Evolutionary conservation across 2,797 vertebrate genomes (phyloP).

Genomic region (Melanotaenia nigrans): DNA sequence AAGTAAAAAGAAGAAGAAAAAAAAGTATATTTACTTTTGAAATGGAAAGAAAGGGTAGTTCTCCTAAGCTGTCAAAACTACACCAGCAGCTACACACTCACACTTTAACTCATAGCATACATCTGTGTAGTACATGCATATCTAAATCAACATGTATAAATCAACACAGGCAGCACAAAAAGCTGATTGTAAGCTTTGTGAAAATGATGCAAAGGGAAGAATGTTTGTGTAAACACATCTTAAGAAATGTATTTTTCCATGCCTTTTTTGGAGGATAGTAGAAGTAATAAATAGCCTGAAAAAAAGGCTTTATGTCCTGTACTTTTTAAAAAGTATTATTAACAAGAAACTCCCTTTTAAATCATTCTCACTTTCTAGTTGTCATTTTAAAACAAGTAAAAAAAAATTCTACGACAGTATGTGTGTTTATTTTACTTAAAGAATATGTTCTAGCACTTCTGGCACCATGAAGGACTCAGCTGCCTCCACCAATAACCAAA

Average conservation of each 20-base stretch:
- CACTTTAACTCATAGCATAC: too few relatives aligned
- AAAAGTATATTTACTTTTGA: neutral
- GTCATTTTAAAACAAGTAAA: neutral
- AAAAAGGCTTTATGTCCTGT: neutral
- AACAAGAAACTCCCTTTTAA: neutral
- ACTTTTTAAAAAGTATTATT: too few relatives aligned
- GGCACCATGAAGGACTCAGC: constrained; percentile 7
- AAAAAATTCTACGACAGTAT: neutral
- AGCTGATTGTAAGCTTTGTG: neutral
- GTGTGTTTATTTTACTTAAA: constrained; percentile 15
- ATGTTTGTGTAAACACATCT: too few relatives aligned
- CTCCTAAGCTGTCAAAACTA: too few relatives aligned
- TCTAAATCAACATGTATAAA: too few relatives aligned
- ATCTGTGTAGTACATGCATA: too few relatives aligned
- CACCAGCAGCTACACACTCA: too few relatives aligned
- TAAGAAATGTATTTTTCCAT: too few relatives aligned
- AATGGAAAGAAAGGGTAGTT: neutral
- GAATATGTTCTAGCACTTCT: constrained; percentile 5
- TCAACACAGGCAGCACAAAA: too few relatives aligned
- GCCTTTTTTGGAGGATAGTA: neutral
- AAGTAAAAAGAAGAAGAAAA: too few relatives aligned
- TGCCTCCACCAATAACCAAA: constrained; percentile 19
- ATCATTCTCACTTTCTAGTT: neutral
- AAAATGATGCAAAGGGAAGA: too few relatives aligned
- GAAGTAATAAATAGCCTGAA: neutral